Percentiles rank a stretch among this genome's conserved stretches.
These are phyloP conservation scores for Delichon dasypus DNA, from an alignment of 2,797 vertebrate genomes.

Conservation along the genomic window DNA sequence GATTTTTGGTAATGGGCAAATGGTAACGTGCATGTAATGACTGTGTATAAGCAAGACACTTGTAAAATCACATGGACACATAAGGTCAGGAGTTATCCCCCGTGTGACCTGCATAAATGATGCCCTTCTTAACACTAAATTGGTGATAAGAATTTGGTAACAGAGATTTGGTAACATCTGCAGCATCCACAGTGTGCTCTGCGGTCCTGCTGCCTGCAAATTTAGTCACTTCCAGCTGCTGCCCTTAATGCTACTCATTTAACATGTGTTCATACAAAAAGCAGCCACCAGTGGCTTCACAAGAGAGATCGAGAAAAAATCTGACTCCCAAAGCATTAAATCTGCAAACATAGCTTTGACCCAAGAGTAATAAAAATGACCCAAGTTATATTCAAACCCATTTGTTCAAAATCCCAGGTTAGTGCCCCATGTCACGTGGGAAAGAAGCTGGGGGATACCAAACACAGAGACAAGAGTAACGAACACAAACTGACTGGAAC, in stretches of 20 bases:
- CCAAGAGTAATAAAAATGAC: not conserved
- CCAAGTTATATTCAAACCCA: not conserved
- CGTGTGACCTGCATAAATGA: not conserved
- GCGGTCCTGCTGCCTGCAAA: not conserved
- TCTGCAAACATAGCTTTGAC: not conserved
- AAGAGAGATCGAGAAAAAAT: not conserved
- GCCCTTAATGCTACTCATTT: not conserved
- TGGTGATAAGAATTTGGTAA: not conserved
- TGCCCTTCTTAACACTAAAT: not conserved
- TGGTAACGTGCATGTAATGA: not conserved
- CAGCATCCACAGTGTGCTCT: not conserved
- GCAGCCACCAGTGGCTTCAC: not conserved
- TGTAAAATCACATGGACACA: not conserved
- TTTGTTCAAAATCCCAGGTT: not conserved
- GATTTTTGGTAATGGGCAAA: not conserved
- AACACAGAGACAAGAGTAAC: not conserved
- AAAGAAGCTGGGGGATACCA: not conserved
- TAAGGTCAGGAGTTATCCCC: not conserved
- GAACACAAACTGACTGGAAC: not conserved
- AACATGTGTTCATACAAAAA: not conserved
- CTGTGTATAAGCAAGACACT: not conserved
- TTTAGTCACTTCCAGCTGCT: not conserved
- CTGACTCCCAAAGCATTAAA: not conserved
- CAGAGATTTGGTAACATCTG: not conserved
- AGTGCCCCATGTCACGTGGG: not conserved